Base-by-base conservation (phyloP, 2,113 vertebrate species). In the Spermophilus dauricus region DNA sequence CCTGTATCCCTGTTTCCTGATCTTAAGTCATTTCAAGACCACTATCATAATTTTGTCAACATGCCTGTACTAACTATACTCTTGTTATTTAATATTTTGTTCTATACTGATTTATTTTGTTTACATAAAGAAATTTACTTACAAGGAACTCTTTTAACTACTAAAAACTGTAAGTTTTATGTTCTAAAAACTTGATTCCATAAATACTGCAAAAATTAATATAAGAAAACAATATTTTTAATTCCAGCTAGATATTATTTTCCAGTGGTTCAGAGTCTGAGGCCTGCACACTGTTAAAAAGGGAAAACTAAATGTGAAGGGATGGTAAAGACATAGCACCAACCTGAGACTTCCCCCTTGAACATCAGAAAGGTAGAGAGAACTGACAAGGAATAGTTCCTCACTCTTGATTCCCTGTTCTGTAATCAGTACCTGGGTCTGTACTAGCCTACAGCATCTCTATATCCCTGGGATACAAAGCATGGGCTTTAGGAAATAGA, bases 141-240 rank as follows among this genome's bases (percentile, higher is more conserved):
- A 89, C 69, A 75, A 94, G 17, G 39, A 95, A 95, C 72, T 1
- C 4, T 81, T 89, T 61, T 61, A 84, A 65, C 2, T 24, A 37
- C n/a, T 77, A 53, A 65, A 83, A 89, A 58, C 22, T 53, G 53
- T 24, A 91, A 72, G 13, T 48, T 45, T 77, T 75, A 76, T 58
- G 18, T 58, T 45, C 34, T 77, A 37, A 94, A 95, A 87, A 30
- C 2, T 7, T 84, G 42, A 73, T 78, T 51, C 48, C 22, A 78
- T 56, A 39, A 91, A 69, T 48, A 56, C 34, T 28, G 51, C 18
- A 95, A 81, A 77, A 91, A 86, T 86, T 93, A 58, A 95, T 30
- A 26, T 1, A 95, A 85, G 77, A 89, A 51, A 89, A 84, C 1
- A 51, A 7, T 39, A 12, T 45, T 85, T 72, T 93, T 37, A 75